Percentiles rank a stretch among this genome's conserved stretches.
phyloP scores from a whole-genome alignment of 2,113 vertebrate species.

The Mohoua ochrocephala region DNA sequence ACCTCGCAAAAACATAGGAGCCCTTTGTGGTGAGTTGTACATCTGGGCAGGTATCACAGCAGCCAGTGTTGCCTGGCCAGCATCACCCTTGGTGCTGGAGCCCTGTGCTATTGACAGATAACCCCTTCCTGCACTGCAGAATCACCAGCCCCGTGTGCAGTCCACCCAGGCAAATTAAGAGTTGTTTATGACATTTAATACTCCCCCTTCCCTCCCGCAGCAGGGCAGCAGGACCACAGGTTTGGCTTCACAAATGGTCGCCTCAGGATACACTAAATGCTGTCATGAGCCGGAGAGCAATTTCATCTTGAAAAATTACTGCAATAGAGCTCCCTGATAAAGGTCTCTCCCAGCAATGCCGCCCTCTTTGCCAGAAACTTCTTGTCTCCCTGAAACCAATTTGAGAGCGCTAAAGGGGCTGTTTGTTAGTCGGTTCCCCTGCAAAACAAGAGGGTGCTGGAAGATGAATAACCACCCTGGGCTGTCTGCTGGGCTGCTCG shows the following conservation, averaged over 20 bases:
- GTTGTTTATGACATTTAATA: conserved; percentile 56
- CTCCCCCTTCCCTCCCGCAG: conserved; percentile 12
- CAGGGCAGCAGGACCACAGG: neutral
- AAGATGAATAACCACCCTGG: neutral
- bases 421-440: neutral
- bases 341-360: neutral
- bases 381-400: conserved; percentile 7
- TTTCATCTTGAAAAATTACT: conserved; percentile 58
- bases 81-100: neutral
- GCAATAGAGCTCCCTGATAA: conserved; percentile 13
- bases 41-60: neutral
- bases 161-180: conserved; percentile 8
- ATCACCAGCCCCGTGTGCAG: neutral
- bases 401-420: neutral
- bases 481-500: neutral
- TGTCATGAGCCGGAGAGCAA: conserved; percentile 44
- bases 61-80: neutral
- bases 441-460: neutral
- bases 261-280: conserved; percentile 53
- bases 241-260: conserved; percentile 36
- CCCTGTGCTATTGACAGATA: neutral
- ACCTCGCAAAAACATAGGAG: neutral
- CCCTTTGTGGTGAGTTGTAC: neutral
- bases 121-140: neutral
- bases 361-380: neutral